Evolutionary conservation across 2,113 vertebrate species (phyloP), one percentile per base, ranked within the genome.

Genomic region (Pseudorasbora parva): DNA sequence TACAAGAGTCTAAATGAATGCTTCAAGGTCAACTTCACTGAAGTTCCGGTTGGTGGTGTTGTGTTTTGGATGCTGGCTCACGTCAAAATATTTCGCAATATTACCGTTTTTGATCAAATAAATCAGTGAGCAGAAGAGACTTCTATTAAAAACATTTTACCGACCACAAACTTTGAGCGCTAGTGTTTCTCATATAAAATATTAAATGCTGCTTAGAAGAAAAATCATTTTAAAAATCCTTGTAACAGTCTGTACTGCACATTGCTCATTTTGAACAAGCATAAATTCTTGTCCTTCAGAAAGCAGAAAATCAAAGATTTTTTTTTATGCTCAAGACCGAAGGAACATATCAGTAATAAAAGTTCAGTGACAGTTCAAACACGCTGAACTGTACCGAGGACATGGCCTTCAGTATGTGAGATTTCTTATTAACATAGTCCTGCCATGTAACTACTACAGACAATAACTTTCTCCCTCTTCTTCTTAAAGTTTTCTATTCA

Each of bases 21-120:
- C 17, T 62, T 79, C 77, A 64, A 64, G 57, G 59, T 79, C 59
- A 27, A 49, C 59, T 78, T 60, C 33, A 59, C 23, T 73, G 69
- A 21, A 47, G 27, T n/a, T 37, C 37, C 37, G 6, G 37, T 37
- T 37, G 37, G 37, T 6, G 37, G 37, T 37, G 33, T 3, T 4
- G 4, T 1, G 49, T 76, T 51, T n/a, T 15, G 69, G 23, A 72
- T 45, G 41, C 41, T 41, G 21, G n/a, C 49, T 17, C 49, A 17
- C 19, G 49, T 54, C 51, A 54, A 7, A 51, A 19, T 51, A 54
- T 54, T 54, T 19, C 5, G 1, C 49, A 51, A 51, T 19, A 51
- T 8, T 54, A 19, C 51, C 8, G 51, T 54, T 19, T 54, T 2
- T 54, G 5, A 54, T 54, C 51, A 54, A 19, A 17, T 45, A 45